Evolutionary conservation across 2,113 vertebrate genomes (phyloP), one percentile per base, ranked within the genome.

Genomic region (Nestor notabilis): DNA sequence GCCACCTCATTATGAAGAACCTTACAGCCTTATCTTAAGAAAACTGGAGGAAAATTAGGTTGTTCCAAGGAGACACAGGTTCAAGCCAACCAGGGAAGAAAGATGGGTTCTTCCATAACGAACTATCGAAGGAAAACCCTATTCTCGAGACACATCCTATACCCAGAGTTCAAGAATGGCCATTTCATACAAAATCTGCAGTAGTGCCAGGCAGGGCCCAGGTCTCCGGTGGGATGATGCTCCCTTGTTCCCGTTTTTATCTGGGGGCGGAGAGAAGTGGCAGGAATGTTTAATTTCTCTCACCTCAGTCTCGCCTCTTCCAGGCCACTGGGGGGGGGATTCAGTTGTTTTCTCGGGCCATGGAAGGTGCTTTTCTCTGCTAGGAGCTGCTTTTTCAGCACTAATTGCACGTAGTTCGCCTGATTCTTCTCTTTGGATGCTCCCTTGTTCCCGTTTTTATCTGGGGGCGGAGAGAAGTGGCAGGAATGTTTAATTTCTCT

Each of bases 101-200:
- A 21, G 16, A 44, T 4, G 11, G 17, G 27, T 29, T 28, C 16
- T 64, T 50, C 18, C 0, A 1, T 13, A 53, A 43, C 2, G 6
- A 8, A n/a, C 4, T 37, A 16, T 24, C 68, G 31, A 65, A 56
- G 33, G 78, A 58, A 52, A 61, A 13, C 13, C 8, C 21, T 47
- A 8, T 33, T 66, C 52, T 47, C 7, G 17, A 60, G 29, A 66
- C 12, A 27, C 7, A 60, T 49, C 13, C n/a, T 66, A 41, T 37
- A 49, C 4, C 7, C 23, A 28, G 31, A 66, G 35, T 20, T 53
- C 60, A 61, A 17, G 47, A 84, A 80, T 13, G 28, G 31, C 64
- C 44, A 82, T 50, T 37, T 50, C 56, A 71, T 39, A 29, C 33
- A 46, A 46, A 46, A 72, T 11, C 33, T 33, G 7, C 21, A 56